These are phyloP conservation scores for Leptopilina myrica DNA, from an alignment of 2,888 invertebrate species.

Conservation along the genomic window DNA sequence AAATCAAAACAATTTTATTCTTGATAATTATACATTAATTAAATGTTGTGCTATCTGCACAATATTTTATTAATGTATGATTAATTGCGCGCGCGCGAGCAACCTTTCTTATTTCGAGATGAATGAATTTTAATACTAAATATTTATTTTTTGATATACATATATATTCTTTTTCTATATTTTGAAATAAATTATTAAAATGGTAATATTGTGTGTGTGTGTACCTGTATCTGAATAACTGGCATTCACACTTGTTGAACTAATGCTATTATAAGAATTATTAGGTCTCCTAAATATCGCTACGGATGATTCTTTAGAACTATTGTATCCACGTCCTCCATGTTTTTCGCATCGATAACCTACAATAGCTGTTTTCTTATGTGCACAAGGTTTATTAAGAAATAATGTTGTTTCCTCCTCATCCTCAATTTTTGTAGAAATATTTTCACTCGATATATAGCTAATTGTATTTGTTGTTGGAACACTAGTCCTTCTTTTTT, in stretches of 20 bases:
- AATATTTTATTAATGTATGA: too few species aligned
- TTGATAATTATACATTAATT: too few species aligned
- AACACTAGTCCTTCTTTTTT: constrained; percentile 63
- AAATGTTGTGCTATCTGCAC: too few species aligned
- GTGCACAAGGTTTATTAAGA: constrained; percentile 69
- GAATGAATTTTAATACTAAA: too few species aligned
- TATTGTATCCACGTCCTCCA: constrained; percentile 67
- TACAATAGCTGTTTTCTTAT: constrained; percentile 62
- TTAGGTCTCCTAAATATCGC: constrained; percentile 65
- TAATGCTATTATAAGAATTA: constrained; percentile 69
- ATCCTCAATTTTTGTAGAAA: constrained; percentile 59
- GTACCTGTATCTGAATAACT: constrained; percentile 72
- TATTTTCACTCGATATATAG: constrained; percentile 73
- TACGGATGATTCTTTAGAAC: constrained; percentile 64
- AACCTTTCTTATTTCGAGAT: too few species aligned
- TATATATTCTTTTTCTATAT: too few species aligned
- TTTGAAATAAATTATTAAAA: too few species aligned
- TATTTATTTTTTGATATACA: too few species aligned
- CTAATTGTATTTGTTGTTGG: constrained; percentile 68
- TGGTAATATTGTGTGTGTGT: not conserved
- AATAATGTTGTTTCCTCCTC: constrained; percentile 60
- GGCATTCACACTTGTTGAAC: constrained; percentile 72
- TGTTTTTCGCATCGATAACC: constrained; percentile 74
- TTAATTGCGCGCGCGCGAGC: too few species aligned
- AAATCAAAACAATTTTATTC: too few species aligned